Evolutionary conservation across 2,888 invertebrate species (phyloP).

Genomic region (Meandrusa payeni): DNA sequence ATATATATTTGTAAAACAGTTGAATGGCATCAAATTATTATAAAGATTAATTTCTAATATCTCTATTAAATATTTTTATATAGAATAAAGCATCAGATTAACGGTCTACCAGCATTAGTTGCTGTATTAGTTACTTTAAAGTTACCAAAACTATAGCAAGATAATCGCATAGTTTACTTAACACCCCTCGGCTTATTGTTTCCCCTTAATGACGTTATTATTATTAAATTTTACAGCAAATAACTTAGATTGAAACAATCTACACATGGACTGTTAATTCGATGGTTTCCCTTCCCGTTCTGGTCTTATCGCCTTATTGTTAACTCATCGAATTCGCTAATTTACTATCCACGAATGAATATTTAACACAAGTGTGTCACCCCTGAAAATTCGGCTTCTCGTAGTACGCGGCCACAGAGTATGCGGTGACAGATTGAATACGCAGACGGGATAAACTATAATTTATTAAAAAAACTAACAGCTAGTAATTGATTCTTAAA

Average conservation of each 20-base stretch:
- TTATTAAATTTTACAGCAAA: background rate
- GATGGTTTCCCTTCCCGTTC: conserved; percentile 34
- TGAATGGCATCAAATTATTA: no score
- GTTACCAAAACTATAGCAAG: no score
- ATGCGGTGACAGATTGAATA: conserved; percentile 23
- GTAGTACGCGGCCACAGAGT: conserved; percentile 37
- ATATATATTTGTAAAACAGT: no score
- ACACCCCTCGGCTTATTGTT: no score
- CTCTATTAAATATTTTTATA: no score
- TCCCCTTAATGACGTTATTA: background rate
- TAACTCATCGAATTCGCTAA: conserved; percentile 63
- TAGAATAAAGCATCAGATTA: no score
- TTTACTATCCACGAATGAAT: conserved; percentile 72
- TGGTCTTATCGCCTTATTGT: conserved; percentile 49
- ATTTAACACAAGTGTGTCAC: conserved; percentile 67
- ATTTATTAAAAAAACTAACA: no score
- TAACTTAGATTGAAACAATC: conserved; percentile 14
- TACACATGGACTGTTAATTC: conserved; percentile 38
- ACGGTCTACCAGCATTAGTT: no score
- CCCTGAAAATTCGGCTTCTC: conserved; percentile 58
- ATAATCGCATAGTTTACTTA: no score
- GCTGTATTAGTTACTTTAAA: no score
- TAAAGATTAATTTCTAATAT: no score
- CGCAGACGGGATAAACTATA: conserved; percentile 31
- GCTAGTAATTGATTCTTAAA: no score